Evolutionary conservation across 2,888 invertebrate genomes (phyloP).

Genomic region (Mechanitis mazaeus): DNA sequence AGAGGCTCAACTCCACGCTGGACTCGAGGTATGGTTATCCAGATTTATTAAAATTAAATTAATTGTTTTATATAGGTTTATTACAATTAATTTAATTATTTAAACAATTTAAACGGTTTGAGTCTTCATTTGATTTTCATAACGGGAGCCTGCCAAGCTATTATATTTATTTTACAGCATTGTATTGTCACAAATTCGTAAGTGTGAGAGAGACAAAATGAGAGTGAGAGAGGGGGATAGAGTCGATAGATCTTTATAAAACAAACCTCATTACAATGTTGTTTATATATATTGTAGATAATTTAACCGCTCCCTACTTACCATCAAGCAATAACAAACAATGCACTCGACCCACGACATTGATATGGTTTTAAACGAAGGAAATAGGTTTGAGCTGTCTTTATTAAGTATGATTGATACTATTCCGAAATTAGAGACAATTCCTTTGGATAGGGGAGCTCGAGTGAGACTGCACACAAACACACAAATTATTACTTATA

Average conservation of each 20-base stretch:
- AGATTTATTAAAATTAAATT: too few species aligned
- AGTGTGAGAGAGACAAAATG: too few species aligned
- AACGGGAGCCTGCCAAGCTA: too few species aligned
- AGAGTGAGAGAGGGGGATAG: too few species aligned
- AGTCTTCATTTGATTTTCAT: too few species aligned
- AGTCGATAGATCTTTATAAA: too few species aligned
- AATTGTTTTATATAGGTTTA: too few species aligned
- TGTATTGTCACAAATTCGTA: too few species aligned
- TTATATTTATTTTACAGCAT: too few species aligned
- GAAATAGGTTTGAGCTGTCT: slow-evolving; percentile 46
- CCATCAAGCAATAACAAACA: slow-evolving; percentile 2
- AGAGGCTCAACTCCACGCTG: slow-evolving; percentile 72
- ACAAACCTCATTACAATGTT: too few species aligned
- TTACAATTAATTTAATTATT: too few species aligned
- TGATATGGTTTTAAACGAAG: slow-evolving; percentile 36
- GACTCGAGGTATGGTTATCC: slow-evolving; percentile 53
- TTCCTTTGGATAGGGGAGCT: slow-evolving; percentile 53
- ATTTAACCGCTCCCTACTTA: neutral
- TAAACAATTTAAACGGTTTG: too few species aligned
- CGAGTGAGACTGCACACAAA: slow-evolving; percentile 12
- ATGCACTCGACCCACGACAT: slow-evolving; percentile 19
- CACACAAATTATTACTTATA: neutral
- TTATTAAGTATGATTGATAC: slow-evolving; percentile 67
- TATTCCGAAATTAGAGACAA: slow-evolving; percentile 59
- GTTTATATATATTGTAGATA: neutral